Conservation (phyloP, 1,140 invertebrate species). For the Philotrypesis tridentata region DNA sequence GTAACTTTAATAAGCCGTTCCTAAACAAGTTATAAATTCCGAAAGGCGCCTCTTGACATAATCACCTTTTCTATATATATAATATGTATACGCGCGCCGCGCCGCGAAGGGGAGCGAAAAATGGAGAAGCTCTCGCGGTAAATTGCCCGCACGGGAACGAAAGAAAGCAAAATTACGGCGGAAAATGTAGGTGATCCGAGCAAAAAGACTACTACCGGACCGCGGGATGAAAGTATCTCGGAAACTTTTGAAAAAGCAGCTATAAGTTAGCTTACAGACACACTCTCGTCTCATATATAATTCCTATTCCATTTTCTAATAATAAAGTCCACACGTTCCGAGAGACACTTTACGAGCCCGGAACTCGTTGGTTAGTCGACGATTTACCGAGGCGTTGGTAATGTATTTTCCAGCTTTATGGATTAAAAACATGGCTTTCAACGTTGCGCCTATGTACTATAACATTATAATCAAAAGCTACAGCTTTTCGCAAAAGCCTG, state of each 20-base stretch:
- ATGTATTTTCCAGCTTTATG: not conserved
- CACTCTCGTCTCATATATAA: not conserved
- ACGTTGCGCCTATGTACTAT: not conserved
- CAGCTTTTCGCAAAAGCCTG: no score
- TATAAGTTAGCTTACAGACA: no score
- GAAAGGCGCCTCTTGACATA: not conserved
- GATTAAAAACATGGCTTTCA: not conserved
- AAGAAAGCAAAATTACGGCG: conserved; percentile 42
- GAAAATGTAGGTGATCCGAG: conserved; percentile 34
- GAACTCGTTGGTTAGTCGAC: not conserved
- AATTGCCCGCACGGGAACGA: not conserved
- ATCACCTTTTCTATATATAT: not conserved
- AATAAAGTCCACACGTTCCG: not conserved
- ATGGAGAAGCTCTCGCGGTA: not conserved
- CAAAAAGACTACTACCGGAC: not conserved
- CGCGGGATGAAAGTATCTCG: conserved; percentile 47
- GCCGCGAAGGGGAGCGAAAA: conserved; percentile 15
- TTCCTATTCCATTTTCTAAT: not conserved
- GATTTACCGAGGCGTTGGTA: not conserved
- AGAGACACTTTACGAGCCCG: not conserved
- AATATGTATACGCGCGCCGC: not conserved
- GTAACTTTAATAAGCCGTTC: not conserved
- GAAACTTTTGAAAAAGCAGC: no score
- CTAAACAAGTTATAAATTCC: not conserved
- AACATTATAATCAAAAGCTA: no score